These are phyloP conservation scores for Meteorus sp. DNA, from an alignment of 1,140 invertebrate species.

Conservation along the genomic window DNA sequence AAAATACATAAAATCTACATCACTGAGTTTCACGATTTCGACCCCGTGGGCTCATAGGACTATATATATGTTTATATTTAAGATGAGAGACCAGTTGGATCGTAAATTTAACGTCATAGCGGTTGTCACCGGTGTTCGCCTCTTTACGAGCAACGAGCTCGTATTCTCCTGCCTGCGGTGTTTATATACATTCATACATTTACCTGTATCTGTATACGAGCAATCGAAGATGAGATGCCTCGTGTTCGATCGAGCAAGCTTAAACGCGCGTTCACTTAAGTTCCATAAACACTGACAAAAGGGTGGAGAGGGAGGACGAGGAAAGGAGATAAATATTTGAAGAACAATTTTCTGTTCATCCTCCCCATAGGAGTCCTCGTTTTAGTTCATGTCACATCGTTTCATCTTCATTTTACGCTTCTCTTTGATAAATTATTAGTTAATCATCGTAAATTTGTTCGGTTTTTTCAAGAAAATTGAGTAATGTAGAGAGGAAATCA, in stretches of 20 bases:
- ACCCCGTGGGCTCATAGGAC: conserved; percentile 42
- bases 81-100: conserved; percentile 39
- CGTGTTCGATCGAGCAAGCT: conserved; percentile 3
- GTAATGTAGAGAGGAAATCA: too few species aligned
- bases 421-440: conserved; percentile 8
- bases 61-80: too few species aligned
- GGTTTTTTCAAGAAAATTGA: too few species aligned
- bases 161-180: conserved; percentile 1
- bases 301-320: too few species aligned
- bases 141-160: conserved; percentile 41
- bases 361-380: neutral
- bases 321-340: too few species aligned
- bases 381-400: conserved; percentile 6
- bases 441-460: neutral
- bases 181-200: too few species aligned
- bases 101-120: conserved; percentile 48
- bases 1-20: conserved; percentile 10
- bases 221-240: conserved; percentile 6
- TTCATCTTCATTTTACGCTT: conserved; percentile 13
- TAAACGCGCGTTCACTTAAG: too few species aligned
- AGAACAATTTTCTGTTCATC: too few species aligned
- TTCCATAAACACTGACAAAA: too few species aligned
- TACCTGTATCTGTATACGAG: conserved; percentile 11
- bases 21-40: conserved; percentile 46
- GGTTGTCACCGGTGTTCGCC: conserved; percentile 47